A percentile compares a stretch with the other conserved stretches of the same genome.
phyloP scores from a whole-genome alignment of 2,888 invertebrate species.

The Tenthredo mesomela region DNA sequence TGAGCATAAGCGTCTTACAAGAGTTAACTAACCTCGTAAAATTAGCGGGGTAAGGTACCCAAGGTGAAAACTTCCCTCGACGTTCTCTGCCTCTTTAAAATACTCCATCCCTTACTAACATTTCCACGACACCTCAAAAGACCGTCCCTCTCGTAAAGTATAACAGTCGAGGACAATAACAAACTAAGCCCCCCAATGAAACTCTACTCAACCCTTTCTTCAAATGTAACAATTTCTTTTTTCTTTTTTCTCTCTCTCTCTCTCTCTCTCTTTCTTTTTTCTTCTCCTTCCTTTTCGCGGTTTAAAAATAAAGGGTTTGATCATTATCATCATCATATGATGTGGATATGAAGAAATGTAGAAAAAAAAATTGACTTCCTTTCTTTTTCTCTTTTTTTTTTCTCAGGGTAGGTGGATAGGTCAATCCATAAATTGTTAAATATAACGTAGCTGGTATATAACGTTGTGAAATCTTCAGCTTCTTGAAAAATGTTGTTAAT shows the following conservation, averaged over 20 bases:
- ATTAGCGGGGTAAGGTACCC: constrained; percentile 30
- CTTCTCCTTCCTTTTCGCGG: not conserved
- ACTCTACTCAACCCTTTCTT: constrained; percentile 7
- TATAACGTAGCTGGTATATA: not conserved
- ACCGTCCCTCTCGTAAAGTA: not conserved
- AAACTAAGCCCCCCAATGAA: not conserved
- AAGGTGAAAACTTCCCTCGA: constrained; percentile 48
- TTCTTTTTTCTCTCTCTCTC: not conserved
- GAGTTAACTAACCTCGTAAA: constrained; percentile 71
- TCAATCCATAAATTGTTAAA: not conserved
- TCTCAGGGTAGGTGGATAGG: not conserved
- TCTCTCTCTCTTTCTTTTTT: not conserved
- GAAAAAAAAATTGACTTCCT: not conserved
- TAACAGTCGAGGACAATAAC: constrained; percentile 17
- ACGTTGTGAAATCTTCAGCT: not conserved
- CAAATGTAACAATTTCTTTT: not conserved
- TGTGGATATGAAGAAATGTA: not conserved
- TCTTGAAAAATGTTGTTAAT: not conserved
- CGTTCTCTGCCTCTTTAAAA: constrained; percentile 39
- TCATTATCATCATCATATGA: not conserved
- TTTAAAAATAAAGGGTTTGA: not conserved
- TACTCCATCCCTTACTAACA: not conserved
- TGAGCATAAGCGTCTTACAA: constrained; percentile 66
- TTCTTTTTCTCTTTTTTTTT: not conserved
- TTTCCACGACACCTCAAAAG: constrained; percentile 8